A percentile compares a stretch with the other conserved stretches of the same genome.
Conservation (phyloP, 2,888 invertebrate species). For the Brachynemurus nebulosus region DNA sequence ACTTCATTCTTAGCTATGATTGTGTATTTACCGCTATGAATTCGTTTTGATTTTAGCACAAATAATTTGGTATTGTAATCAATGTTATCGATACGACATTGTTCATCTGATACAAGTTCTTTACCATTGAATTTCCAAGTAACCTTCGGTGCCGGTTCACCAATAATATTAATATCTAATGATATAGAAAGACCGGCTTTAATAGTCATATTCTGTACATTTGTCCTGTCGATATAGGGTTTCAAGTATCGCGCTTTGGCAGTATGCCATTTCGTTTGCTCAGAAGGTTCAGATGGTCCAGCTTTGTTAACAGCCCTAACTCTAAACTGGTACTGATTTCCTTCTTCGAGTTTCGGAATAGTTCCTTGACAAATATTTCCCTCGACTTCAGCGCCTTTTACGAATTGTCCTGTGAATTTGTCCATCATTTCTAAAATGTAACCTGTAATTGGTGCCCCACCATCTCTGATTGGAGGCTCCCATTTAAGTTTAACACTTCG, state of each 20-base stretch:
- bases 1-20: constrained; percentile 85
- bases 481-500: constrained; percentile 81
- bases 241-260: constrained; percentile 82
- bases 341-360: constrained; percentile 81
- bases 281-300: constrained; percentile 82
- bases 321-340: constrained; percentile 91
- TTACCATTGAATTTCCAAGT: constrained; percentile 75
- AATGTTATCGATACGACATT: constrained; percentile 61
- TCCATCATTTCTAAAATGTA: constrained; percentile 89
- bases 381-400: constrained; percentile 71
- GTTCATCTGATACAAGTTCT: constrained; percentile 45
- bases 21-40: constrained; percentile 74
- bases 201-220: constrained; percentile 67
- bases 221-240: constrained; percentile 85
- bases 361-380: constrained; percentile 76
- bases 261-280: constrained; percentile 82
- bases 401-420: constrained; percentile 69
- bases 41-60: constrained; percentile 66
- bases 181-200: constrained; percentile 81
- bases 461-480: constrained; percentile 80
- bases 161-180: constrained; percentile 77
- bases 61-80: constrained; percentile 88
- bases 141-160: constrained; percentile 87
- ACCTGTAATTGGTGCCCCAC: constrained; percentile 86
- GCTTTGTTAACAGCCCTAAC: constrained; percentile 92